Evolutionary conservation across 1,140 invertebrate species (phyloP), one percentile per base, ranked within the genome.

Genomic region (Mactra quadrangularis): DNA sequence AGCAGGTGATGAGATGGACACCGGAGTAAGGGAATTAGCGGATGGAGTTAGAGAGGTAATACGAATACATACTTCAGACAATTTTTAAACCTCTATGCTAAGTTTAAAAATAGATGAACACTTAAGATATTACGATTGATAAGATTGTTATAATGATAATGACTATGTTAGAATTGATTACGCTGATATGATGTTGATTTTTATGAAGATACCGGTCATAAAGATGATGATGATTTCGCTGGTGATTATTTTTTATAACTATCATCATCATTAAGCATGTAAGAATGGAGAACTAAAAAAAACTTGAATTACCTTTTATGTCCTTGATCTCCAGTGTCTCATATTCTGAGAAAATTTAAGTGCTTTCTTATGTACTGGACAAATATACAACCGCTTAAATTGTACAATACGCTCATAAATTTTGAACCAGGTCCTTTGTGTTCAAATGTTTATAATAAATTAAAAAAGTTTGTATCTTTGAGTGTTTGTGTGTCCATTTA

Each of bases 1-100:
- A 19, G 86, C 86, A 11, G 91, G 92, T n/a, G 88, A 90, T 11
- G 45, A 83, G 31, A 82, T 84, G 11, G 90, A 92, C 38, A 90
- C 89, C 3, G 90, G 92, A 4, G 87, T 89, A 15, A 50, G 92
- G 50, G 55, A 79, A 35, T 82, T 92, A 2, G 52, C 72, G 22
- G 92, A 92, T 71, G 91, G 90, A 31, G 55, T 82, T 6, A 71
- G 78, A 19, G 62, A 82, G 53, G 78, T 82, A 33, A n/a, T 1
- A 41, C 1, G 15, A 15, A 35, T 4, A 4, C 17, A 15, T 59
- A 22, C 22, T 41, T 66, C n/a, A 27, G 11, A 6, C 2, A 41
- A 15, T 47, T 47, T 17, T 47, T 17, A 17, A 47, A 47, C 7
- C 7, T 7, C 41, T 9, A 9, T 47, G 41, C 17, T 47, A 9